Base-by-base conservation (phyloP, 2,113 vertebrate genomes). In the Pygoscelis antarcticus region DNA sequence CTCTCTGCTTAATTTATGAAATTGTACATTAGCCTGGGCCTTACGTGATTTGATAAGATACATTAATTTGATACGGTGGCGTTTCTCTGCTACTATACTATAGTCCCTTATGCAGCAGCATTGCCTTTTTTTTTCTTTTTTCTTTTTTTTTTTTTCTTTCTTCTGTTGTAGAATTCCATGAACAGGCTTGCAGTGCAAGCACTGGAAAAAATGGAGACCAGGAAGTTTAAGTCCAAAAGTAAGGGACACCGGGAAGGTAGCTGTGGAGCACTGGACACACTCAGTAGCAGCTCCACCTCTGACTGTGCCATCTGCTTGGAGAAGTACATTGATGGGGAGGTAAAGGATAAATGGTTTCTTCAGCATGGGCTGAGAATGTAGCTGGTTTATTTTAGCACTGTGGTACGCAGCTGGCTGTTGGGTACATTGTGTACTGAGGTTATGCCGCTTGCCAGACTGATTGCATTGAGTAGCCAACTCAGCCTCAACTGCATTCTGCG, bases 281-380 rank as follows among this genome's bases (percentile, higher is more conserved):
- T 99, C 94, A 99, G 99, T 98, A 99, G 99, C 98, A 99, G 99
- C 97, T 99, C 99, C 84, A 99, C 99, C 8, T 99, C 99, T 0
- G 99, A 99, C 98, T 99, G 99, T n/a, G 99, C 99, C 98, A 99
- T 99, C 98, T 99, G 99, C 96, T 98, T 99, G 95, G 99, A 99
- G 98, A 99, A 99, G 97, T 99, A 99, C 98, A 99, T 99, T 3
- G 99, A 99, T 6, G 99, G 99, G 70, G 99, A 99, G 99, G 99
- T 99, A 96, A 98, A 92, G 44, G 57, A 85, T 46, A 64, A 66
- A 54, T 54, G 57, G 22, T 68, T 90, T 94, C 66, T 91, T 91
- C 68, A 90, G 27, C 38, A 2, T 1, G 57, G 72, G 38, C 54
- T 89, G 81, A 70, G 62, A 38, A 13, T 3, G 21, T 36, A n/a